Conservation (phyloP, 2,797 vertebrate species). For the Cetoscarus ocellatus region DNA sequence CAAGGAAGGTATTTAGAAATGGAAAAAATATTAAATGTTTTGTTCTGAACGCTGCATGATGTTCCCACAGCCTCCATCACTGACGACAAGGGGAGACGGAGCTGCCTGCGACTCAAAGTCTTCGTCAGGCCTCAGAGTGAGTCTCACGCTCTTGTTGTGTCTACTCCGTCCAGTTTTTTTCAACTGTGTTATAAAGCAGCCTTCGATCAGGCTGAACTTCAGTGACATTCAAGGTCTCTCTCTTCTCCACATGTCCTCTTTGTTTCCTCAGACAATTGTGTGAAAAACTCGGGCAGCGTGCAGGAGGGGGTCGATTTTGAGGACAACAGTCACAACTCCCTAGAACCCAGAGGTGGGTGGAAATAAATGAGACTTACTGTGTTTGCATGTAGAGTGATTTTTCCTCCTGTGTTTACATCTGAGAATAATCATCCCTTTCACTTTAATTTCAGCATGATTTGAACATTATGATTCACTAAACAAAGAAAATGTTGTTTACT, state of each 20-base stretch:
- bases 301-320: constrained; percentile 98
- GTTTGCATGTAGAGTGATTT: neutral
- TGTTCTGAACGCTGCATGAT: constrained; percentile 33
- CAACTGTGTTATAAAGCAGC: neutral
- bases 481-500: neutral
- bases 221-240: constrained; percentile 31
- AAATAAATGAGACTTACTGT: constrained; percentile 70
- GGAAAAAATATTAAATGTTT: constrained; percentile 15
- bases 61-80: constrained; percentile 91
- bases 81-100: constrained; percentile 91
- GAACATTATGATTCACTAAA: neutral
- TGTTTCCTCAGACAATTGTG: constrained; percentile 93
- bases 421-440: constrained; percentile 1
- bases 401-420: constrained; percentile 1
- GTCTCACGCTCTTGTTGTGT: constrained; percentile 71
- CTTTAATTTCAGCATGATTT: constrained; percentile 5
- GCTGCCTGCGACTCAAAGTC: constrained; percentile 96
- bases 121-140: constrained; percentile 97
- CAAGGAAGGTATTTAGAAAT: constrained; percentile 4
- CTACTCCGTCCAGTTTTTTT: constrained; percentile 15
- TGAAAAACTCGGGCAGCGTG: constrained; percentile 92
- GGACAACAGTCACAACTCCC: constrained; percentile 98
- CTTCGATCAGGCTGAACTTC: constrained; percentile 8
- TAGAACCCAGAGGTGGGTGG: constrained; percentile 99
- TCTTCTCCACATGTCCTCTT: constrained; percentile 60